phyloP scores from a whole-genome alignment of 2,888 invertebrate species.

The Stenolophus ochropezus region DNA sequence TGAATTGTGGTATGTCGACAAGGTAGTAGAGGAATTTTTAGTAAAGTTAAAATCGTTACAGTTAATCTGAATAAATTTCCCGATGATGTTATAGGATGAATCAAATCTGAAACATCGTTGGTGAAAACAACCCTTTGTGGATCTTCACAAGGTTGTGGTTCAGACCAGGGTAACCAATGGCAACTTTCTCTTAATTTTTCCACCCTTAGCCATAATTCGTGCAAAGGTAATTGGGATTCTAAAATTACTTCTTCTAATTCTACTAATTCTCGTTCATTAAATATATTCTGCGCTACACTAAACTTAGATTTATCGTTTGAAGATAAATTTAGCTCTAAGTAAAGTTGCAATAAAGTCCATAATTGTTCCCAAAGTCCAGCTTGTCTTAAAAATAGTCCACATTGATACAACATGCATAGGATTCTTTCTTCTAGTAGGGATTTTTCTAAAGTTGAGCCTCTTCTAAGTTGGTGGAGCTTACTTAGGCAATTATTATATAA shows the following conservation, averaged over 20 bases:
- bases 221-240: conserved; percentile 79
- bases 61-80: conserved; percentile 78
- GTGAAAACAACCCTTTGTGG: conserved; percentile 80
- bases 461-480: conserved; percentile 71
- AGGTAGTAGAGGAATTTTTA: conserved; percentile 79
- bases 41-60: conserved; percentile 75
- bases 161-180: conserved; percentile 80
- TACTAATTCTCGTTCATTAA: conserved; percentile 74
- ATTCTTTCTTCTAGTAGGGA: conserved; percentile 70
- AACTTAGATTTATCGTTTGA: conserved; percentile 68
- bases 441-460: conserved; percentile 69
- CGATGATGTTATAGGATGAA: conserved; percentile 79
- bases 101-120: conserved; percentile 80
- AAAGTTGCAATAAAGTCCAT: conserved; percentile 82
- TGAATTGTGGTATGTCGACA: conserved; percentile 72
- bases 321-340: conserved; percentile 80
- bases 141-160: conserved; percentile 75
- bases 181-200: conserved; percentile 84
- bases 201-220: conserved; percentile 84
- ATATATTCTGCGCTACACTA: conserved; percentile 64
- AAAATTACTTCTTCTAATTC: conserved; percentile 80
- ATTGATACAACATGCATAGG: conserved; percentile 74
- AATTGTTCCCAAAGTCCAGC: conserved; percentile 85
- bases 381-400: conserved; percentile 79
- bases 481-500: conserved; percentile 76